Evolutionary conservation across 2,113 vertebrate genomes (phyloP), one percentile per base, ranked within the genome.

Genomic region (Seriola rivoliana): DNA sequence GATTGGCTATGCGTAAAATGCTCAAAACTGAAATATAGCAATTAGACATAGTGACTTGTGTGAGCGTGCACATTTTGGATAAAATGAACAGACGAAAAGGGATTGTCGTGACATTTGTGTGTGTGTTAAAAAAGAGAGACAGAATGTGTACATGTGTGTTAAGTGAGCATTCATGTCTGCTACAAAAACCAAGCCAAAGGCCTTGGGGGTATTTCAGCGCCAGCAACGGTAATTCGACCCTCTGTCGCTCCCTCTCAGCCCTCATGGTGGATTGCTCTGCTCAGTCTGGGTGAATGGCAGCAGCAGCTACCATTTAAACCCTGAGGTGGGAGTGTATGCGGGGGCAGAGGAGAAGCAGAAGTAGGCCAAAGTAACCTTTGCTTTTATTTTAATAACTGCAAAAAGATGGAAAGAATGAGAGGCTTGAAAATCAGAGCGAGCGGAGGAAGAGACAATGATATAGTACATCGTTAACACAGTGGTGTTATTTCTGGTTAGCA

Each of bases 211-310:
- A 85, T 90, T 89, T 92, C 68, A 84, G 72, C 4, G 54, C 64
- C 90, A 87, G 86, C 77, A 46, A 62, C 52, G 44, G 92, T 91
- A 93, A 94, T 85, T 82, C 12, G 91, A 94, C 80, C 80, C 72
- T 71, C 1, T 32, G 52, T 59, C 0, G 48, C 69, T 80, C 42
- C 50, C 48, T 80, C 70, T 42, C 64, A 59, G 55, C 60, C 46
- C 68, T 87, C 55, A 52, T 40, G 60, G 71, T 38, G 71, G 66
- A 85, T 19, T 8, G n/a, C 80, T 78, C 73, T 58, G 75, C 79
- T 86, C 63, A 78, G 82, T 42, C 54, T 77, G 83, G 36, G 16
- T 89, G 89, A 92, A 93, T 87, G 90, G 90, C 93, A 94, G 90
- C 89, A 85, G 88, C 92, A 92, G 88, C 90, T 90, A 89, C 82